Evolutionary conservation across 2,888 invertebrate species (phyloP), one percentile per base, ranked within the genome.

Genomic region (Sesia bembeciformis): DNA sequence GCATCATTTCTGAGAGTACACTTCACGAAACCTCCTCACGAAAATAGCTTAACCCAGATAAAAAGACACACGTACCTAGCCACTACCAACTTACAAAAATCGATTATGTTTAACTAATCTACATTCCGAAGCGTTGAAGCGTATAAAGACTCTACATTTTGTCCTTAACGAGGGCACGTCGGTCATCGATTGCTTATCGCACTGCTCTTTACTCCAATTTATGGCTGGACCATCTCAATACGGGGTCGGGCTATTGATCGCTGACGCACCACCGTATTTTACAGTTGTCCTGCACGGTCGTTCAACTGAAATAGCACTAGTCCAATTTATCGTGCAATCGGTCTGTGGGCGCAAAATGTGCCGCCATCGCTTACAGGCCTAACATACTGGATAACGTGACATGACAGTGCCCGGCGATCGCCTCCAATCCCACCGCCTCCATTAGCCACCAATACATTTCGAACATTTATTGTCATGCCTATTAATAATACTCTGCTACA

Each of bases 301-400:
- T 69, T 60, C 62, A 58, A 50, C 38, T 39, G 50, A 39, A 50
- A 50, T 39, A 39, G 72, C 66, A 67, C 67, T 66, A 65, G 65
- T 59, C 67, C 69, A 70, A 75, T 77, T 74, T 72, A 76, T 72
- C 70, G 68, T 65, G 60, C 68, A 67, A 65, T 70, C 66, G 65
- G 67, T 68, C 65, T 67, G 69, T 62, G 68, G 67, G 62, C 57
- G 50, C 59, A 61, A 46, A 46, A 40, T 60, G 60, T 61, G 58
- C 59, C 57, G 64, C 69, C 71, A 72, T 79, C 69, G 71, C 65
- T 78, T 72, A 72, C 71, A 62, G 65, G 63, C 63, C 70, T 65
- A 72, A 67, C 71, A 66, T 61, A 60, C 67, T 69, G 79, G 75
- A 71, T 78, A 77, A 78, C 74, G 62, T 69, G 70, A 75, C 74